A percentile compares a stretch with the other conserved stretches of the same genome.
Conservation (phyloP, 1,140 invertebrate genomes). For the Solen grandis region DNA sequence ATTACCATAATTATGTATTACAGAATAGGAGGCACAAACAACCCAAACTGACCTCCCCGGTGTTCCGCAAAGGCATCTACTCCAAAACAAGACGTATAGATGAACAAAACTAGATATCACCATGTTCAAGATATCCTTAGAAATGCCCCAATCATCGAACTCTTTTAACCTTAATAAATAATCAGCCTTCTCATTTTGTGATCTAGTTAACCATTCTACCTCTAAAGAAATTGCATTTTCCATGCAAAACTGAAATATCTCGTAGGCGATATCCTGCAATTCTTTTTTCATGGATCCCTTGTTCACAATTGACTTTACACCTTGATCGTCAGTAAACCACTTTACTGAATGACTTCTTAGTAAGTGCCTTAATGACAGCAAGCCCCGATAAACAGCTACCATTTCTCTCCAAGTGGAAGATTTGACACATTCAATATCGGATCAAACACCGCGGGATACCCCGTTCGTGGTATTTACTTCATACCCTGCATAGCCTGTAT, state of each 20-base stretch:
- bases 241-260: slow-evolving; percentile 6
- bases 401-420: slow-evolving; percentile 35
- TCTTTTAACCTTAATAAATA: slow-evolving; percentile 10
- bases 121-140: background rate
- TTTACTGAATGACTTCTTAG: background rate
- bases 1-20: no score
- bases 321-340: slow-evolving; percentile 26
- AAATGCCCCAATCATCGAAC: slow-evolving; percentile 18
- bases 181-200: slow-evolving; percentile 21
- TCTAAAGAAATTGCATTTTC: slow-evolving; percentile 6
- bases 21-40: slow-evolving; percentile 51
- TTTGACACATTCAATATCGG: background rate
- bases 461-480: slow-evolving; percentile 25
- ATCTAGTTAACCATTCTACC: slow-evolving; percentile 9
- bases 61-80: slow-evolving; percentile 23
- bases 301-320: background rate
- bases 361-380: background rate
- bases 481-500: slow-evolving; percentile 13
- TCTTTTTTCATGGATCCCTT: slow-evolving; percentile 27
- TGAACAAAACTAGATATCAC: background rate
- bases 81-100: background rate
- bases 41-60: background rate
- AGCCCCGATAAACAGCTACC: background rate
- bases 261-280: background rate
- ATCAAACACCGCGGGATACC: slow-evolving; percentile 11